Evolutionary conservation across 2,797 vertebrate genomes (phyloP).

Genomic region (Bucorvus abyssinicus): DNA sequence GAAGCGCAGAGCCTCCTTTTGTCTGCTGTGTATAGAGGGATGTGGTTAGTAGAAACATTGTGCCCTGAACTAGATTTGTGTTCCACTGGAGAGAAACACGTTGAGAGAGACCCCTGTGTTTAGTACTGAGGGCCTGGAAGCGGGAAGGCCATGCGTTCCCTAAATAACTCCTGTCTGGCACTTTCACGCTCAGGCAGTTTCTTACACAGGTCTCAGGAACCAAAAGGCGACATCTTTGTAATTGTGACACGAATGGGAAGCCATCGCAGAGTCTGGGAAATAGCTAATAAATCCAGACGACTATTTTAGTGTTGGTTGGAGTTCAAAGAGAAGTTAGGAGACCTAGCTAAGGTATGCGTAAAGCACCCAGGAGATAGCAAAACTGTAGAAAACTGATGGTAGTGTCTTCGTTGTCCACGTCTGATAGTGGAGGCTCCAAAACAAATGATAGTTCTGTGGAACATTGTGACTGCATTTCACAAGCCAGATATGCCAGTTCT

Average conservation of each 20-base stretch:
- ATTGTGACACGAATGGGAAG: neutral
- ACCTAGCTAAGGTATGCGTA: neutral
- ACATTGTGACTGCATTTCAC: rapidly evolving
- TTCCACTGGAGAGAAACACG: neutral
- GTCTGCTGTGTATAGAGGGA: neutral
- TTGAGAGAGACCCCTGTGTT: neutral
- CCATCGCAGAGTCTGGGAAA: neutral
- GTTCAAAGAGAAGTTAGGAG: neutral
- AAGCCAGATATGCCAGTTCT: neutral
- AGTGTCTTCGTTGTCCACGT: neutral
- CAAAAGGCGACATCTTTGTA: neutral
- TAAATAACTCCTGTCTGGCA: neutral
- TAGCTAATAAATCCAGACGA: neutral
- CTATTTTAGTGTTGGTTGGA: neutral
- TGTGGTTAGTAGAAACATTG: neutral
- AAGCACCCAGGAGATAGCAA: neutral
- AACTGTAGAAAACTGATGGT: neutral
- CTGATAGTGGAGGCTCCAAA: neutral
- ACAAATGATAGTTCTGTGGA: neutral
- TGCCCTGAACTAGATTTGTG: neutral
- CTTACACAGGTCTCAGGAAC: neutral
- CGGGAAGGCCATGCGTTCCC: neutral
- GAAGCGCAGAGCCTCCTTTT: neutral
- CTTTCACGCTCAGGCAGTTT: neutral
- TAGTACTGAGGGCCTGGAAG: neutral